phyloP scores from a whole-genome alignment of 2,797 vertebrate genomes.

The Chaetophractus vellerosus region DNA sequence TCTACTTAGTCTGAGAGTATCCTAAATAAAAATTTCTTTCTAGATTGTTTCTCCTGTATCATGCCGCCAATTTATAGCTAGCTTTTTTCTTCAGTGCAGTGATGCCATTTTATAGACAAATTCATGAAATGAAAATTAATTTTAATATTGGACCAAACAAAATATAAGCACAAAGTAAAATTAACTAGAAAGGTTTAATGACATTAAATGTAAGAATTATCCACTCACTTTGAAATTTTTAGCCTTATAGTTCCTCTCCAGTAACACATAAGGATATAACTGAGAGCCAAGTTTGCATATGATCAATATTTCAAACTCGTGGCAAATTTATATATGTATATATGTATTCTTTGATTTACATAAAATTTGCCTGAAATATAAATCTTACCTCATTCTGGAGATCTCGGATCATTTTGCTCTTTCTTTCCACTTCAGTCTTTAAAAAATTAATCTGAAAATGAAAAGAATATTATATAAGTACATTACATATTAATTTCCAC shows the following conservation, averaged over 20 bases:
- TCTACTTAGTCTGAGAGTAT: not conserved
- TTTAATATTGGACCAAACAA: not conserved
- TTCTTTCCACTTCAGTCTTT: slow-evolving; percentile 99
- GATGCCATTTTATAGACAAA: not conserved
- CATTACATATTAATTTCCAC: not conserved
- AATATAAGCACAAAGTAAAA: slow-evolving; percentile 1
- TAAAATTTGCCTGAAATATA: not conserved
- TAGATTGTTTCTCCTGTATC: not conserved
- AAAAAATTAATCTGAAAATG: slow-evolving; percentile 96
- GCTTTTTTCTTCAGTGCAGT: not conserved
- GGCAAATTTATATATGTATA: not conserved
- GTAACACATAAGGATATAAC: not conserved
- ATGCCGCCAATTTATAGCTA: not conserved
- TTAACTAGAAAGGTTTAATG: not conserved
- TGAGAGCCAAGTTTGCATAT: not conserved
- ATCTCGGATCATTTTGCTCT: slow-evolving; percentile 98
- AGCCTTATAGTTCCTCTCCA: not conserved
- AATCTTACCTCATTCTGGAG: slow-evolving; percentile 97
- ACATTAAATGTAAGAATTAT: not conserved
- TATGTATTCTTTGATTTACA: not conserved
- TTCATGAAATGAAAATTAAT: slow-evolving; percentile 5
- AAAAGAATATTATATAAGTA: slow-evolving; percentile 64
- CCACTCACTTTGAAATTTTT: not conserved
- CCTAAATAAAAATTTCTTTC: not conserved
- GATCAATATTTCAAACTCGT: not conserved